Base-by-base conservation (phyloP, 2,113 vertebrate genomes). In the Hypomesus transpacificus region DNA sequence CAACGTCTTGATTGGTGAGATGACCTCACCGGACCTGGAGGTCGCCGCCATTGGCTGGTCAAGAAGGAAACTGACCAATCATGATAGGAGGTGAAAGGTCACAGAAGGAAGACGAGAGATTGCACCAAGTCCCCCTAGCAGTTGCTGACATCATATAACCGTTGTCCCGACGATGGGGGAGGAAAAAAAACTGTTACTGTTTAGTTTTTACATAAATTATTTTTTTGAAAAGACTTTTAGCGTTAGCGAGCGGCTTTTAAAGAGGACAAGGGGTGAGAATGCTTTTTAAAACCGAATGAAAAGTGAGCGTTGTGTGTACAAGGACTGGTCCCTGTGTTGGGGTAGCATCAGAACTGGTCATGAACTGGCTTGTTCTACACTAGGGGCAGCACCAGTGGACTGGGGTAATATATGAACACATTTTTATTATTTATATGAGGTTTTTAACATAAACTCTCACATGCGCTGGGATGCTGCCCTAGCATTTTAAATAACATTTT, bases 371-470 rank as follows among this genome's bases (percentile, higher is more conserved):
- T 82, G 84, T 87, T 81, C 84, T 85, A 85, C 66, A 86, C 81
- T 75, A 84, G 80, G 83, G 87, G 88, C 89, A 85, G 86, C 86
- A 77, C 82, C 80, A 77, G 88, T 83, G 77, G 66, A 82, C 87
- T 83, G 88, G 88, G 89, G 88, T 89, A 90, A 90, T 91, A 90
- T 90, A 89, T 90, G 88, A 84, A 90, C 86, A 88, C 89, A 90
- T 93, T 93, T 92, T 91, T 92, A 92, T 92, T 93, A 92, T 93
- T 92, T 93, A 92, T 92, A 92, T 89, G 87, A 91, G 89, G 86
- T 92, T 92, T 92, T 91, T 91, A 91, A 91, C 88, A 89, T 90
- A 88, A 87, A 86, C 87, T 87, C 86, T 85, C 85, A 88, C 85
- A 85, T 84, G 85, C 84, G 73, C 85, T 87, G 84, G 76, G 78